Percentiles rank a stretch among this genome's conserved stretches.
Evolutionary conservation across 2,113 vertebrate genomes (phyloP).

Genomic region (Malurus cyaneus): DNA sequence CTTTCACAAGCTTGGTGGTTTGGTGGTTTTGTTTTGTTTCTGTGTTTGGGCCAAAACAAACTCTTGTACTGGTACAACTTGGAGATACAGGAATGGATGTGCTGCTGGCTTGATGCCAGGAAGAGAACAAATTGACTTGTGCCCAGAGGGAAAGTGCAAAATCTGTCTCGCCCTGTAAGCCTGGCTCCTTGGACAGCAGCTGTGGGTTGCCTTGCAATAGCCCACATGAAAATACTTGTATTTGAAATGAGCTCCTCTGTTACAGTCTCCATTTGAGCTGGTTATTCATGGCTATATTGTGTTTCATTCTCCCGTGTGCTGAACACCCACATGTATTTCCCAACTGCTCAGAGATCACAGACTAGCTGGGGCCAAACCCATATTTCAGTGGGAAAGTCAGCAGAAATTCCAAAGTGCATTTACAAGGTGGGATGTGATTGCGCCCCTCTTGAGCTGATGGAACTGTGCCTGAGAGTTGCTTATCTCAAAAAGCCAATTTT

Average conservation of each 20-base stretch:
- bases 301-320: not conserved
- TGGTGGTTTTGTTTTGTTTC: not conserved
- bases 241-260: not conserved
- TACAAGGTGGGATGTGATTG: not conserved
- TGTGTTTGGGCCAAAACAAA: not conserved
- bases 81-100: not conserved
- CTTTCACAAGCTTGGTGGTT: not conserved
- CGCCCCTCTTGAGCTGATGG: not conserved
- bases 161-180: not conserved
- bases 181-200: rapidly evolving
- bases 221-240: not conserved
- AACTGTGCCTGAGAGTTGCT: not conserved
- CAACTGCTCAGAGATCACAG: not conserved
- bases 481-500: not conserved
- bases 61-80: not conserved
- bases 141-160: not conserved
- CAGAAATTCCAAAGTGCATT: not conserved
- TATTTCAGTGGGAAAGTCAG: not conserved
- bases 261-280: not conserved
- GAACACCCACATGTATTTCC: not conserved
- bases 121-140: not conserved
- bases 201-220: not conserved
- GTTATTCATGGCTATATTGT: not conserved
- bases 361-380: not conserved
- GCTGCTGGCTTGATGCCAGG: not conserved